A percentile compares a stretch with the other conserved stretches of the same genome.
Evolutionary conservation across 1,140 invertebrate species (phyloP).

Genomic region (Drosophila baimaii): DNA sequence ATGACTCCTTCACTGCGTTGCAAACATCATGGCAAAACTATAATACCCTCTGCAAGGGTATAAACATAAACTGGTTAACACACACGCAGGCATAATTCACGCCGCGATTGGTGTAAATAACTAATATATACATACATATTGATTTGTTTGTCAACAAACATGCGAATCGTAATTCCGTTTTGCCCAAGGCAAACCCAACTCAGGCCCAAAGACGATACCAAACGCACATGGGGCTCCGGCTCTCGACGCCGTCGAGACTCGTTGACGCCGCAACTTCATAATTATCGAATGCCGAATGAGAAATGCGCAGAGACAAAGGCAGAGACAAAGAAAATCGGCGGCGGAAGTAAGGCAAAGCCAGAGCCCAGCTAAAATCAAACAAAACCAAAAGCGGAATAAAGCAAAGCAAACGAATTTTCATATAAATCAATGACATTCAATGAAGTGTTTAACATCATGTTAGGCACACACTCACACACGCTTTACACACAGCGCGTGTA

Average conservation of each 20-base stretch:
- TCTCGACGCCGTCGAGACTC: slow-evolving; percentile 37
- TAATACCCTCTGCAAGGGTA: too few relatives aligned
- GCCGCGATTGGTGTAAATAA: slow-evolving; percentile 28
- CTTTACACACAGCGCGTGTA: too few relatives aligned
- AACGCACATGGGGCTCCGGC: slow-evolving; percentile 13
- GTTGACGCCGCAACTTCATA: slow-evolving; percentile 49
- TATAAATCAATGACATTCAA: slow-evolving; percentile 29
- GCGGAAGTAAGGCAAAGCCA: slow-evolving; percentile 43
- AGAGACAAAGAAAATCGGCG: slow-evolving; percentile 42
- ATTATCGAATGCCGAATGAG: slow-evolving; percentile 39
- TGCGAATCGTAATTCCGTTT: slow-evolving; percentile 37
- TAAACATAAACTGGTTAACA: slow-evolving; percentile 13
- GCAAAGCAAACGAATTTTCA: slow-evolving; percentile 18
- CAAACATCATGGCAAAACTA: too few relatives aligned
- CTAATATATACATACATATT: background rate
- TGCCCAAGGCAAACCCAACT: slow-evolving; percentile 24
- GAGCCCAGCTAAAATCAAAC: slow-evolving; percentile 25
- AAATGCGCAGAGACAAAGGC: slow-evolving; percentile 32
- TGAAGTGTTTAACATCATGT: slow-evolving; percentile 13
- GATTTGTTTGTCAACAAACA: slow-evolving; percentile 37
- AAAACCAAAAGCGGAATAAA: slow-evolving; percentile 15
- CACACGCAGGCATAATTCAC: slow-evolving; percentile 36
- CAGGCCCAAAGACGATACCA: slow-evolving; percentile 13
- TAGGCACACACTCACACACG: background rate
- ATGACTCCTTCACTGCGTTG: too few relatives aligned